Conservation (phyloP, 2,888 invertebrate species). For the Cenopis cana region DNA sequence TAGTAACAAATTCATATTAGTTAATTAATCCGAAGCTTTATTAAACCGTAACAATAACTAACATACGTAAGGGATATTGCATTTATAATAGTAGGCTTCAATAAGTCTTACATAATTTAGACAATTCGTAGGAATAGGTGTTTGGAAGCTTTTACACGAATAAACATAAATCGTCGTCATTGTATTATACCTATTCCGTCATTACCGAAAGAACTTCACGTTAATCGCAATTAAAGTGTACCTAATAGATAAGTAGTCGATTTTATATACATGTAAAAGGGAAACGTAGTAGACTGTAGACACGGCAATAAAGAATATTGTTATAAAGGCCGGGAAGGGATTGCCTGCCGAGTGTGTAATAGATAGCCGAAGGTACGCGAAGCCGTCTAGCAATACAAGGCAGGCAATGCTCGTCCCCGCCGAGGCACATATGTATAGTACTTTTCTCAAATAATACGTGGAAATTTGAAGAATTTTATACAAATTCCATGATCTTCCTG, state of each 20-base stretch:
- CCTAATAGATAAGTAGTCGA: constrained; percentile 71
- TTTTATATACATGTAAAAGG: constrained; percentile 72
- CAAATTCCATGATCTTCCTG: too few species aligned
- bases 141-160: constrained; percentile 84
- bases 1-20: constrained; percentile 42
- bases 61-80: constrained; percentile 73
- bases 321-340: too few species aligned
- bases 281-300: constrained; percentile 59
- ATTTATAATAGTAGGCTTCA: constrained; percentile 57
- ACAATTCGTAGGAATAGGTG: constrained; percentile 73
- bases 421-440: too few species aligned
- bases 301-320: constrained; percentile 52
- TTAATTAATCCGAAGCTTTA: constrained; percentile 70
- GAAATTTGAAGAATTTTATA: too few species aligned
- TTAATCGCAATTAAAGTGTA: constrained; percentile 67
- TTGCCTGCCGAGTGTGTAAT: too few species aligned
- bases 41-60: constrained; percentile 75
- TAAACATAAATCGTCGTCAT: constrained; percentile 67
- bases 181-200: constrained; percentile 70
- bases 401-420: too few species aligned
- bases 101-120: constrained; percentile 61
- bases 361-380: too few species aligned
- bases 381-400: too few species aligned
- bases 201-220: constrained; percentile 68
- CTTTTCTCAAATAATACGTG: too few species aligned